These are phyloP conservation scores for Tipula vernalis DNA, from an alignment of 2,888 invertebrate species.

Conservation along the genomic window DNA sequence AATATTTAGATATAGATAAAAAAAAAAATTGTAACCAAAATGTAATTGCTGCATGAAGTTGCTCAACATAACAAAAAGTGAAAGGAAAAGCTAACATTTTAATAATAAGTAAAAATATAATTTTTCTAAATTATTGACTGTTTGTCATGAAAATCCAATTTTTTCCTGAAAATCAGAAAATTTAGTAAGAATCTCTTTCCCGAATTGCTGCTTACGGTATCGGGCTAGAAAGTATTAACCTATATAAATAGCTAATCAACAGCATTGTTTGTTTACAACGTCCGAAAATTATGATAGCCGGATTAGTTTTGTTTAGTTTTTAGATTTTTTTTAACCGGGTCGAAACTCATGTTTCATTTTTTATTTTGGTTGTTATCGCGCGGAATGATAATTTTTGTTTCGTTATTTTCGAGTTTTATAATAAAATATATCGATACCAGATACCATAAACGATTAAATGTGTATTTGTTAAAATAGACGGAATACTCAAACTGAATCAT, in stretches of 20 bases:
- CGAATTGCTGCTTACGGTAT: not conserved
- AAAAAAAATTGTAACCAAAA: not conserved
- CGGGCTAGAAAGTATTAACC: not conserved
- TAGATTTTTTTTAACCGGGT: not conserved
- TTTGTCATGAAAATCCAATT: not conserved
- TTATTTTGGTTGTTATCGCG: not conserved
- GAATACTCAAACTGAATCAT: not conserved
- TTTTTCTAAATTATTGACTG: not conserved
- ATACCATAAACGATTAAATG: not conserved
- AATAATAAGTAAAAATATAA: not conserved
- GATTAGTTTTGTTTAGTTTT: not conserved
- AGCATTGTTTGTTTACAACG: not conserved
- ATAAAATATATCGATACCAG: not conserved
- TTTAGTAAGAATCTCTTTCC: not conserved
- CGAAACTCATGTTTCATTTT: not conserved
- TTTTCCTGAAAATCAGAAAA: not conserved
- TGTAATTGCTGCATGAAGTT: not conserved
- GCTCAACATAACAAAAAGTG: not conserved
- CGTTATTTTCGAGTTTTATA: not conserved
- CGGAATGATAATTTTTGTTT: not conserved
- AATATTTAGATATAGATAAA: not conserved
- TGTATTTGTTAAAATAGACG: not conserved
- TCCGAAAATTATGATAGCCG: not conserved
- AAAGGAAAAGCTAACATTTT: not conserved
- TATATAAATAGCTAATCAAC: not conserved